These are phyloP conservation scores for Cuculus canorus DNA, from an alignment of 2,797 vertebrate genomes.

Conservation along the genomic window DNA sequence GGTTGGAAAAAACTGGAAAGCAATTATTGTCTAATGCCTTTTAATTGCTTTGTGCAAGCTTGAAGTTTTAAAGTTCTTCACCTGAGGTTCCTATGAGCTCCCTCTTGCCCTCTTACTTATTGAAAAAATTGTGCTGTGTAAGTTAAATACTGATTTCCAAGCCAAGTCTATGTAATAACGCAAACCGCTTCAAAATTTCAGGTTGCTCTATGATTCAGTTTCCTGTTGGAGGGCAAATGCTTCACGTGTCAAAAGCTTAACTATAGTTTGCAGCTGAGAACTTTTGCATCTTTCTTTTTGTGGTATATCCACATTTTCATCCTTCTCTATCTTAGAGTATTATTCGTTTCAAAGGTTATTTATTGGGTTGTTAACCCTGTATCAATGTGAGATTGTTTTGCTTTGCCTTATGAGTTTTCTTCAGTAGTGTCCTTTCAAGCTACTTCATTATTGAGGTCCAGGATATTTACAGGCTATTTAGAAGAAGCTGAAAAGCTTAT, in stretches of 20 bases:
- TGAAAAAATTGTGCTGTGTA: not conserved
- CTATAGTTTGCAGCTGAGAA: not conserved
- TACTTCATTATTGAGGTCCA: not conserved
- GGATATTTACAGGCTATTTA: not conserved
- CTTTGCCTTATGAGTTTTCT: not conserved
- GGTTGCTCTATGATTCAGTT: not conserved
- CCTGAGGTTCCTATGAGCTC: not conserved
- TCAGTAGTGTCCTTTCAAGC: not conserved
- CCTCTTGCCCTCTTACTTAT: not conserved
- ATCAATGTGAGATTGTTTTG: not conserved
- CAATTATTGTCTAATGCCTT: slow-evolving; percentile 20
- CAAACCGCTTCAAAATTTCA: not conserved
- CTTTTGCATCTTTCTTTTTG: not conserved
- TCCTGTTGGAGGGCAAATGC: not conserved
- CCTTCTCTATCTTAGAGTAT: not conserved
- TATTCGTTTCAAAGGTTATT: not conserved
- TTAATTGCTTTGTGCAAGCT: slow-evolving; percentile 25
- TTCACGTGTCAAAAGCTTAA: not conserved
- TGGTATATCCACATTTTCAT: not conserved
- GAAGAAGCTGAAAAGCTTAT: not conserved
- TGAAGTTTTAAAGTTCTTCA: not conserved
- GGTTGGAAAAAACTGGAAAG: slow-evolving; percentile 10
- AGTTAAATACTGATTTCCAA: not conserved
- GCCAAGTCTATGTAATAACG: not conserved
- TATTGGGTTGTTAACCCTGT: not conserved